Evolutionary conservation across 2,888 invertebrate species (phyloP), one percentile per base, ranked within the genome.

Genomic region (Melitaea athalia): DNA sequence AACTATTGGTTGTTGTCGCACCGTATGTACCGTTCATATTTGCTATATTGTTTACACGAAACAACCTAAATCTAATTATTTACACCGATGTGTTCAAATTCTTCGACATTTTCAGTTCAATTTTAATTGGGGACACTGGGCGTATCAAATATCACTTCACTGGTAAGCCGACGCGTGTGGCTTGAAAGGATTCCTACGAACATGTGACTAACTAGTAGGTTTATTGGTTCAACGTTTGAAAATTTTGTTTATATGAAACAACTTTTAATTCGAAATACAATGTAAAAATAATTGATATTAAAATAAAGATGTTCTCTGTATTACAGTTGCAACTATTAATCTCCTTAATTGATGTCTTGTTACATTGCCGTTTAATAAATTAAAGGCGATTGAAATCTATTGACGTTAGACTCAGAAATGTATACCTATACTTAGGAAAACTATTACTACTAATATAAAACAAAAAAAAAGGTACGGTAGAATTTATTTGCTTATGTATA

Each of bases 1-100:
- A 75, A 77, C 82, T 85, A 68, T 83, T 81, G 38, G 76, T 78
- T 70, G 85, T 85, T 50, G 87, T 91, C 10, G 92, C 82, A 69
- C 92, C 92, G 76, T 92, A 92, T 78, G 86, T 91, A 3, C 83
- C 80, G 59, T 70, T 72, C 76, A 75, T 75, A 73, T 59, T 68
- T 69, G 10, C 50, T 31, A 61, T 31, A 10, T 52, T 52, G 12
- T 47, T 24, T 63, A 59, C 12, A 33, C 24, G 33, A 45, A 24
- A 5, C n/a, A 47, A 64, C 59, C 17, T 45, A 24, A 31, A 14
- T 47, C 38, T 31, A 43, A 64, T 64, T 59, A 62, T 38, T 15
- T 59, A 50, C 50, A 33, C 60, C 24, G 59, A 63, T 47, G 3
- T 52, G 65, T 63, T 69, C 38, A 63, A 55, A 55, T 65, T 49